Conservation (phyloP, 2,797 vertebrate genomes). For the Clarias laeviceps region DNA sequence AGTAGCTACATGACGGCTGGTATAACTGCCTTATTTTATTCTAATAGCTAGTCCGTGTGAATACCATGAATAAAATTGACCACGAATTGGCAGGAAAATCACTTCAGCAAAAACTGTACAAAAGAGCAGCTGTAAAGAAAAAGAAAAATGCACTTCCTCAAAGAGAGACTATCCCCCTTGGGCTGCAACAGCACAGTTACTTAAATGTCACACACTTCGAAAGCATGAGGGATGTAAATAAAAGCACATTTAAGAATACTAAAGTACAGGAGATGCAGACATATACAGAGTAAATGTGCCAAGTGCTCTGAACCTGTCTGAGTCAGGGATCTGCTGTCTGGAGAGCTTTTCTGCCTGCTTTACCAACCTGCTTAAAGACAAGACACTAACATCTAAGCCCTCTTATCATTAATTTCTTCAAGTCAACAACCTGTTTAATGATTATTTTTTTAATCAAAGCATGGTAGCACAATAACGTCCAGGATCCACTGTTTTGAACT, state of each 20-base stretch:
- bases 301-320: conserved; percentile 14
- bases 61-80: neutral
- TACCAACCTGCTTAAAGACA: neutral
- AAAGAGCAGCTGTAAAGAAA: neutral
- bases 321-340: neutral
- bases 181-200: conserved; percentile 11
- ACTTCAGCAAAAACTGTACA: neutral
- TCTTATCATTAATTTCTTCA: neutral
- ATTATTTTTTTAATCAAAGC: neutral
- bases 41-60: neutral
- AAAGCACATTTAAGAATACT: conserved; percentile 9
- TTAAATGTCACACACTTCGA: neutral
- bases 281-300: conserved; percentile 30
- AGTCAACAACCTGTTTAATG: neutral
- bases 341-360: neutral
- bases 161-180: neutral
- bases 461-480: neutral
- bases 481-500: neutral
- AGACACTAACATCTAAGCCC: neutral
- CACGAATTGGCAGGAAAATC: conserved; percentile 2
- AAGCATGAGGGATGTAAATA: conserved; percentile 6
- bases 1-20: neutral
- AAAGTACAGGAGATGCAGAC: neutral
- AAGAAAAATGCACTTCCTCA: neutral
- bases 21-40: conserved; percentile 8